Base-by-base conservation (phyloP, 2,797 vertebrate species). In the Delichon dasypus region DNA sequence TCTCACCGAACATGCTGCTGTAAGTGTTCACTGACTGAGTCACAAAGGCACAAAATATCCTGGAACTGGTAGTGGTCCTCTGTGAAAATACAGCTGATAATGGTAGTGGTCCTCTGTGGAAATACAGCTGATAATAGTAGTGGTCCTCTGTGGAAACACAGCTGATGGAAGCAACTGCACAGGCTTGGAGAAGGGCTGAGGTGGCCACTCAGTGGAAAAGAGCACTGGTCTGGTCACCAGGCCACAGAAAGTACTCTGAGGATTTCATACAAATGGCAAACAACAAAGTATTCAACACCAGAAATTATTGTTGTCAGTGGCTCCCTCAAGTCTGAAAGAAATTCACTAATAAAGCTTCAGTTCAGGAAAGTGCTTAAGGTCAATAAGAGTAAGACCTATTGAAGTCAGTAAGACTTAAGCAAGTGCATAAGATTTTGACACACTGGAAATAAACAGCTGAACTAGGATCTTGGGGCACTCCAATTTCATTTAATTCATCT, bases 291-390 rank as follows among this genome's bases (percentile, higher is more conserved):
- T 55, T 67, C 44, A 8, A 4, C 57, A 45, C 40, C 51, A 78
- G 65, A 78, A 70, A 81, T 81, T 32, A 19, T 55, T 30, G 1
- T 82, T 90, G 65, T 72, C 48, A 70, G 45, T 76, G 93, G 73
- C 76, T 91, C 85, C 79, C 58, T 92, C 51, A 86, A 83, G 75
- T 93, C 92, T 95, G 68, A 92, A 78, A 87, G 81, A 91, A 88
- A 78, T 45, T 29, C 13, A 15, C 10, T 77, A 61, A 50, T 78
- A 92, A 91, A 89, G 55, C 36, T 83, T 88, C 3, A 5, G 2
- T 85, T 80, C 79, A 89, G 68, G 19, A 55, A 75, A 78, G 47
- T 48, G 62, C 79, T 94, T 78, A 73, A 81, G 82, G 76, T 92
- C 47, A 80, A 7, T 22, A 42, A 74, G 79, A 72, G 4, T 40